phyloP scores from a whole-genome alignment of 1,140 invertebrate genomes.

The Drosophila trapezifrons region DNA sequence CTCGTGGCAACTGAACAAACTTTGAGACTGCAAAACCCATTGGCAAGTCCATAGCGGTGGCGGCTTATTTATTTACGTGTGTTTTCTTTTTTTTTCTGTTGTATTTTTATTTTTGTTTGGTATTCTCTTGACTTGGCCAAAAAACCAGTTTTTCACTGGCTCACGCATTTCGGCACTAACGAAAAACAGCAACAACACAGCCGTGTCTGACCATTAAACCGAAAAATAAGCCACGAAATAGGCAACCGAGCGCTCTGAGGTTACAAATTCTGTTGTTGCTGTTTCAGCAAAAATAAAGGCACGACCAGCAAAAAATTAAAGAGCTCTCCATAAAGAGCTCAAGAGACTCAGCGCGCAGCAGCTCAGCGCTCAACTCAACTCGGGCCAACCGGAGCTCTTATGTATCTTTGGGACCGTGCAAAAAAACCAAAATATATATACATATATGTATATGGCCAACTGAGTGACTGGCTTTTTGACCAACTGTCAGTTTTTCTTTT shows the following conservation, averaged over 20 bases:
- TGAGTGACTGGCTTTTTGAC: slow-evolving; percentile 43
- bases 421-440: slow-evolving; percentile 4
- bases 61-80: slow-evolving; percentile 37
- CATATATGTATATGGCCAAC: slow-evolving; percentile 44
- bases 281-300: slow-evolving; percentile 39
- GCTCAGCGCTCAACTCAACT: slow-evolving; percentile 21
- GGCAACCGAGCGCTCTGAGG: slow-evolving; percentile 54
- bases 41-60: slow-evolving; percentile 24
- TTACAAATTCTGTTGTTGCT: slow-evolving; percentile 67
- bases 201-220: slow-evolving; percentile 52
- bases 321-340: slow-evolving; percentile 48
- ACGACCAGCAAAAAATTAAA: slow-evolving; percentile 20
- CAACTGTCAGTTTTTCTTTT: slow-evolving; percentile 41
- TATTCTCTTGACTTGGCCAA: slow-evolving; percentile 44
- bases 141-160: slow-evolving; percentile 66
- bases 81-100: slow-evolving; percentile 26
- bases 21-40: slow-evolving; percentile 33
- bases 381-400: slow-evolving; percentile 26
- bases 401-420: slow-evolving; percentile 10
- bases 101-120: slow-evolving; percentile 13
- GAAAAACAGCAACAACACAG: slow-evolving; percentile 33
- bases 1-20: slow-evolving; percentile 23
- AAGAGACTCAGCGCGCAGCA: slow-evolving; percentile 25
- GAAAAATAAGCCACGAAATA: slow-evolving; percentile 60
- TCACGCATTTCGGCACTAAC: slow-evolving; percentile 50